Evolutionary conservation across 2,113 vertebrate species (phyloP), one percentile per base, ranked within the genome.

Genomic region (Brachirus orientalis): DNA sequence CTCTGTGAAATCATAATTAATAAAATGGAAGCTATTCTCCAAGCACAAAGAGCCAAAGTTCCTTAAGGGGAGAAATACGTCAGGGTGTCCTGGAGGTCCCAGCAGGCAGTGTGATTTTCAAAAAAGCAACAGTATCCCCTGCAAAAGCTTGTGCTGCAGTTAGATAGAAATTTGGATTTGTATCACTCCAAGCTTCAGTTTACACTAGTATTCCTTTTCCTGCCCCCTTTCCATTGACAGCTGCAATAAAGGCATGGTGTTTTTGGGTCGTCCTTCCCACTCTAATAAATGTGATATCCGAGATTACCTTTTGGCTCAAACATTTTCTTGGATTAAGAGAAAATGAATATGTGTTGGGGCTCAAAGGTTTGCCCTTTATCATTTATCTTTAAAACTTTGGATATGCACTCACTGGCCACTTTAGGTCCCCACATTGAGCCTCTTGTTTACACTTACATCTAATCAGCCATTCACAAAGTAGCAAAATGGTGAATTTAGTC

Each of bases 1-100:
- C 63, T 73, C 52, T n/a, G 66, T 69, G 68, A 75, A 82, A 84
- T 84, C 58, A 55, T 72, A 57, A 64, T 88, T 86, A 87, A 87
- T 88, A 75, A 80, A 66, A 53, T 53, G 65, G 66, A 68, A 38
- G 16, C 64, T 58, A 60, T 60, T 68, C 65, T 63, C 66, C 20
- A 35, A 67, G 67, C 70, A 71, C 63, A 64, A 62, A 66, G 72
- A 79, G 64, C 64, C 64, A 18, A 41, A 63, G 38, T 50, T 52
- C 74, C 17, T 58, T 60, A 64, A 83, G 59, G 45, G 18, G 71
- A 50, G 50, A 57, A 59, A 61, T 50, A 51, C 64, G 69, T 75
- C 64, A 43, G 64, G 69, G 48, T 44, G 48, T 47, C 57, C 44
- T 40, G 18, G 36, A 72, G 56, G 56, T 72, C 80, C 43, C 72